Evolutionary conservation across 2,888 invertebrate species (phyloP), one percentile per base, ranked within the genome.

Genomic region (Trissolcus brochymenae): DNA sequence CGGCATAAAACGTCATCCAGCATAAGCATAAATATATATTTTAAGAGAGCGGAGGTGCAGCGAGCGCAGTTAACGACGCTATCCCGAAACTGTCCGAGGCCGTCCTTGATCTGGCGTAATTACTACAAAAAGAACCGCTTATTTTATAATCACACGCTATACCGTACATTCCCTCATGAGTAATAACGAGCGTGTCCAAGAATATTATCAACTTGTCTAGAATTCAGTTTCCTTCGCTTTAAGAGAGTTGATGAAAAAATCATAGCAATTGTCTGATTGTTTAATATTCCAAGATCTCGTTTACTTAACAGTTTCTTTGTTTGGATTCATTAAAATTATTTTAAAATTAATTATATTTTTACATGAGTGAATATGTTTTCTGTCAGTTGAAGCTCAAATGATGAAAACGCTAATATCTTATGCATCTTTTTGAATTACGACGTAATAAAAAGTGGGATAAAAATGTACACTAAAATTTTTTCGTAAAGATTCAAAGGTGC

Each of bases 51-150:
- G 64, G 78, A 78, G 78, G 74, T 75, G 67, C 78, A 61, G 76
- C 41, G 56, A 51, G 59, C 60, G 41, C 61, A 71, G 56, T 79
- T 81, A 81, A 81, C 81, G 82, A 82, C 79, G 68, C 70, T 81
- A 81, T 64, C 76, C 84, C 84, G 84, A 85, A 86, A 85, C 84
- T 82, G 79, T 80, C 76, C 78, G 79, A 74, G 80, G 78, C 80
- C 79, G 84, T 79, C 84, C 86, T 85, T 84, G 84, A 84, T 86
- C 84, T 81, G 84, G 78, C 78, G 72, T 86, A 86, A 88, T 87
- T 87, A 85, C 81, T 82, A 84, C 87, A 87, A 87, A 88, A 86
- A 86, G 84, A 85, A 84, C 87, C 87, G 88, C 87, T 87, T 82
- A 85, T 87, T 87, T 87, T 85, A 85, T 86, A 87, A 86, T 86